These are phyloP conservation scores for Psephotus haematonotus DNA, from an alignment of 2,113 vertebrate genomes.

Conservation along the genomic window DNA sequence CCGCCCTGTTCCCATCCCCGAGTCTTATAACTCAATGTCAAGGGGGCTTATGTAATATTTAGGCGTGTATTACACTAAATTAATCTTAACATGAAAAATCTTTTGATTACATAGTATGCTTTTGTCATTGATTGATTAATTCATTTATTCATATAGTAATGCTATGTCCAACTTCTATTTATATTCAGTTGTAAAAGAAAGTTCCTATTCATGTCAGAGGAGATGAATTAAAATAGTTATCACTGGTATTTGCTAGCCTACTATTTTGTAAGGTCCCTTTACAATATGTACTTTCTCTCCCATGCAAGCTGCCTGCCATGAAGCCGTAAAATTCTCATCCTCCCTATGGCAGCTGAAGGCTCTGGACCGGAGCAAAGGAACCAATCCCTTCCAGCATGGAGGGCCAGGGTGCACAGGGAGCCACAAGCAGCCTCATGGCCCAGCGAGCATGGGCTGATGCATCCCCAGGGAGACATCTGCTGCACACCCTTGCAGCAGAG, in stretches of 20 bases:
- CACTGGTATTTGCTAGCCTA: constrained; percentile 15
- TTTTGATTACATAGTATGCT: constrained; percentile 76
- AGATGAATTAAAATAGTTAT: constrained; percentile 57
- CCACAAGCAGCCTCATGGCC: not conserved
- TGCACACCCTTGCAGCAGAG: not conserved
- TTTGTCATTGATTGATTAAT: constrained; percentile 81
- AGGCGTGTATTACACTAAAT: constrained; percentile 78
- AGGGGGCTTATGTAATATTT: constrained; percentile 79
- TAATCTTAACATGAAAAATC: constrained; percentile 82
- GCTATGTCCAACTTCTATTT: constrained; percentile 71
- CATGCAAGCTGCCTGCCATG: accelerated
- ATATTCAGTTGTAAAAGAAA: constrained; percentile 70
- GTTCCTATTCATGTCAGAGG: constrained; percentile 58
- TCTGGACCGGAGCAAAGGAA: not conserved
- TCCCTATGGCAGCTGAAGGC: accelerated
- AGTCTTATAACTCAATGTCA: constrained; percentile 77
- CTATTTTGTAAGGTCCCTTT: not conserved
- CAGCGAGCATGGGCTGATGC: not conserved
- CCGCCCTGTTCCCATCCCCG: not conserved
- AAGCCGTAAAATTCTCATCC: accelerated
- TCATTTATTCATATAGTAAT: constrained; percentile 78
- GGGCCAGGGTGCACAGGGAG: not conserved
- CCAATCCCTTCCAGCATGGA: not conserved
- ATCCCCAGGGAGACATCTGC: not conserved
- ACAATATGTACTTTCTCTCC: not conserved